These are phyloP conservation scores for Ataeniobius toweri DNA, from an alignment of 2,797 vertebrate species.

Conservation along the genomic window DNA sequence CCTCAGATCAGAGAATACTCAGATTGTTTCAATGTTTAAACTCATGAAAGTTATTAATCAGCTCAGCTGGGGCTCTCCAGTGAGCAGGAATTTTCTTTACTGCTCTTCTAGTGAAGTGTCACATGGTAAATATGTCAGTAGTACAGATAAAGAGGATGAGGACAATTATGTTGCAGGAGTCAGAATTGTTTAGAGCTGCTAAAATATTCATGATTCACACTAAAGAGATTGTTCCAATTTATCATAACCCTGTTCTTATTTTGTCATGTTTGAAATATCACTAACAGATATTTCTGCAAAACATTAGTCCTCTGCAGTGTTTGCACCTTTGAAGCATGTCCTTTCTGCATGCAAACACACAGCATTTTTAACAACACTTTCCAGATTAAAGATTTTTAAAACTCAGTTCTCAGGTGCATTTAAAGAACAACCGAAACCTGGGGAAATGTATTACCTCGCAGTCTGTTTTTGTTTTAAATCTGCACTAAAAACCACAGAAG, in stretches of 20 bases:
- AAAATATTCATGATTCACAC: neutral
- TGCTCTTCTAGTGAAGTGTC: neutral
- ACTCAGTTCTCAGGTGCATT: neutral
- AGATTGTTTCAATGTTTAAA: conserved; percentile 1
- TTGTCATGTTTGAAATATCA: neutral
- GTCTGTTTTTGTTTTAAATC: no score
- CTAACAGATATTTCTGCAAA: neutral
- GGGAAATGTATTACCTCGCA: no score
- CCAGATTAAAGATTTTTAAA: no score
- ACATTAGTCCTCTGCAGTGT: no score
- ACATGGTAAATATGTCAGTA: neutral
- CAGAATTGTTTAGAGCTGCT: neutral
- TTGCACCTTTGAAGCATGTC: no score
- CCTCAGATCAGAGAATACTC: conserved; percentile 53
- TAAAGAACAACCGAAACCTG: no score
- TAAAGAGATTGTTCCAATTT: neutral
- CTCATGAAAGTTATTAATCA: neutral
- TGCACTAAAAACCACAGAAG: neutral
- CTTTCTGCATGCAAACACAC: no score
- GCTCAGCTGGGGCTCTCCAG: conserved; percentile 54
- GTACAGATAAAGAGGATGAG: neutral
- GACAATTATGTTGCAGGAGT: conserved; percentile 20
- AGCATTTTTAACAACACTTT: no score
- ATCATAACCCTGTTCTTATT: neutral
- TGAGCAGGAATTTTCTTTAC: conserved; percentile 33